phyloP scores from a whole-genome alignment of 2,888 invertebrate species.

The Epiperipatus broadwayi region DNA sequence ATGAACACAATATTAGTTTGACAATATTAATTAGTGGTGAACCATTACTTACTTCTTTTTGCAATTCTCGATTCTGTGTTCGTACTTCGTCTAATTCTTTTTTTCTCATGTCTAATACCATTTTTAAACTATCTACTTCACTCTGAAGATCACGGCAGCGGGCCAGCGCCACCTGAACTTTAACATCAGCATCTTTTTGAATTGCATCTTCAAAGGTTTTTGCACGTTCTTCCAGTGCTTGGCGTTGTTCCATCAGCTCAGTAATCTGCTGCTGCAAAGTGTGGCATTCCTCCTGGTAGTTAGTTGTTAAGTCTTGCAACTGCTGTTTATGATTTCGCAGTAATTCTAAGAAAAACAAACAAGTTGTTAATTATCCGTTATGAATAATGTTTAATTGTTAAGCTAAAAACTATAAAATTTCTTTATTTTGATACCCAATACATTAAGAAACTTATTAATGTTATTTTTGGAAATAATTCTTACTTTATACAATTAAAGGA shows the following conservation, averaged over 20 bases:
- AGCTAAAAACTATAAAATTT: no score
- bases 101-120: slow-evolving; percentile 69
- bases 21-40: slow-evolving; percentile 6
- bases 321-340: no score
- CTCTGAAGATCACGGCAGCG: slow-evolving; percentile 37
- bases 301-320: no score
- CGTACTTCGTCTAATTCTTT: slow-evolving; percentile 57
- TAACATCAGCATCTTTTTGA: slow-evolving; percentile 28
- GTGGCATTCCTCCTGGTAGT: no score
- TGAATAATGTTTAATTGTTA: no score
- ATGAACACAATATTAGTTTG: not conserved
- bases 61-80: slow-evolving; percentile 37
- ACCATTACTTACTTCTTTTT: slow-evolving; percentile 37
- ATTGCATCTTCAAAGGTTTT: slow-evolving; percentile 27
- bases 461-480: no score
- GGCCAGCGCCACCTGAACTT: slow-evolving; percentile 32
- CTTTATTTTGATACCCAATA: no score
- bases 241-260: slow-evolving; percentile 24
- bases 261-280: slow-evolving; percentile 19
- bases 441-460: no score
- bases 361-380: no score
- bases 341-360: no score
- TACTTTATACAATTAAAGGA: no score
- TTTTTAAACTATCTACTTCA: slow-evolving; percentile 60
- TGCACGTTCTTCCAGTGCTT: slow-evolving; percentile 26